phyloP scores from a whole-genome alignment of 2,113 vertebrate genomes.

The Danio rerio region GRCz12tu NC_133188.1:29077001-29077500 shows the following conservation, averaged over 20 bases:
- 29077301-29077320: neutral
- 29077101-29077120: slow-evolving; percentile 10
- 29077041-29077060: slow-evolving; percentile 32
- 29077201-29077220: neutral
- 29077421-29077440: too few species aligned
- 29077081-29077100: neutral
- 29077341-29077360: neutral
- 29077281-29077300: neutral
- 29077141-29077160: neutral
- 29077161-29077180: neutral
- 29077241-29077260: neutral
- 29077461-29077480: too few species aligned
- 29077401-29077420: too few species aligned
- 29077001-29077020: slow-evolving; percentile 47
- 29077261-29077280: neutral
- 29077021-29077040: slow-evolving; percentile 47
- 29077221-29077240: neutral
- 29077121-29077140: neutral
- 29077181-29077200: neutral
- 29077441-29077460: too few species aligned
- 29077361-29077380: too few species aligned
- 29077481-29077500: too few species aligned
- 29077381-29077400: too few species aligned
- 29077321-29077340: neutral
- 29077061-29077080: slow-evolving; percentile 30